phyloP scores from a whole-genome alignment of 2,113 vertebrate genomes.

The Lontra canadensis region DNA sequence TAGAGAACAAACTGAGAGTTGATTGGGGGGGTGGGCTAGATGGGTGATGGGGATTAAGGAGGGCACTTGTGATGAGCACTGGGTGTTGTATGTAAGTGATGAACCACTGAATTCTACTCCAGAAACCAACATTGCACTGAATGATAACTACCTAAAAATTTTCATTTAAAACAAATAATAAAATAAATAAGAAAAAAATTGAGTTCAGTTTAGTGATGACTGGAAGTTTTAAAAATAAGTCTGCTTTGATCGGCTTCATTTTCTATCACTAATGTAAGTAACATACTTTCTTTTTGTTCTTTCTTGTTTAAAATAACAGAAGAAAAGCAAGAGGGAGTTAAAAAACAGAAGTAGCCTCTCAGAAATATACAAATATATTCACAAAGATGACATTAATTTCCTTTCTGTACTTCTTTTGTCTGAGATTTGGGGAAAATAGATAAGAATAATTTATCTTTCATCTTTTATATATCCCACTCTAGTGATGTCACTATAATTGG shows the following conservation, averaged over 20 bases:
- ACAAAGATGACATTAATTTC: background rate
- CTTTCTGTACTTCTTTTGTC: constrained; percentile 35
- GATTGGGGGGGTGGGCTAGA: background rate
- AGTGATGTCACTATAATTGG: constrained; percentile 22
- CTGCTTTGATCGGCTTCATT: background rate
- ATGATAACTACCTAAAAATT: background rate
- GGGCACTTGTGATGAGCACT: background rate
- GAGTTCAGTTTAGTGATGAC: background rate
- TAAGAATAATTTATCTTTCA: background rate
- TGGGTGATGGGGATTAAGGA: background rate
- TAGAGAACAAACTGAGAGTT: background rate
- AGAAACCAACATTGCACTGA: background rate
- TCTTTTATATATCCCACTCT: background rate
- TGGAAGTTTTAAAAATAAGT: background rate
- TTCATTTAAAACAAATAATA: background rate
- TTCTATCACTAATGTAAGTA: background rate
- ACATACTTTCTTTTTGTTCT: background rate
- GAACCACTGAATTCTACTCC: background rate
- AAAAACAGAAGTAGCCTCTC: background rate
- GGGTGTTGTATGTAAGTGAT: background rate
- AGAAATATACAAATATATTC: background rate
- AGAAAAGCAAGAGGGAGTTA: background rate
- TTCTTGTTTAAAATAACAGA: constrained; percentile 7
- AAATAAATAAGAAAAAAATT: background rate
- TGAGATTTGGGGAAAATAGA: background rate